Conservation (phyloP, 92 coral and sea anemone genomes). For the Porites divaricata region DNA sequence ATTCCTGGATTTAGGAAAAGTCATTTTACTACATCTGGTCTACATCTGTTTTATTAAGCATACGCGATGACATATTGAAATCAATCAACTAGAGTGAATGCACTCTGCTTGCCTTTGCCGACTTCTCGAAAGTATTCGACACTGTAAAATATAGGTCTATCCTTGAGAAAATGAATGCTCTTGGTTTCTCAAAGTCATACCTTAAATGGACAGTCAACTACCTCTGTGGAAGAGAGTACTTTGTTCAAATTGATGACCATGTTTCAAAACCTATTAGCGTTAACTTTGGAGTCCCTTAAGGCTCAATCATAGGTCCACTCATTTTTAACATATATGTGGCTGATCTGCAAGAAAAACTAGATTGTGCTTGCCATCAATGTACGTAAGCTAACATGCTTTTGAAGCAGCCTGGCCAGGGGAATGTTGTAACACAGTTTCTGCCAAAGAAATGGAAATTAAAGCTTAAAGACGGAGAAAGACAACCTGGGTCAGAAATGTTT, state of each 20-base stretch:
- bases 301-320: constrained; percentile 30
- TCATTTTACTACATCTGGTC: neutral
- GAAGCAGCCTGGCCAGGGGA: no score
- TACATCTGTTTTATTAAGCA: neutral
- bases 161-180: neutral
- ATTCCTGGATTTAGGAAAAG: neutral
- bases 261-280: no score
- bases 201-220: constrained; percentile 8
- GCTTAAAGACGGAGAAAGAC: no score
- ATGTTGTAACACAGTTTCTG: no score
- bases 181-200: constrained; percentile 10
- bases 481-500: no score
- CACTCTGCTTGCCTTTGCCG: neutral
- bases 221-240: constrained; percentile 9
- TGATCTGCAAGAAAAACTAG: constrained; percentile 10
- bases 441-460: no score
- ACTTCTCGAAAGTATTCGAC: constrained; percentile 6
- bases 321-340: constrained; percentile 24
- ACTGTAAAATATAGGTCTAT: constrained; percentile 1
- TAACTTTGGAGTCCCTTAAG: constrained; percentile 15
- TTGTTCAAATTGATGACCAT: no score
- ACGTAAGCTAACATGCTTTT: no score
- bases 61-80: neutral
- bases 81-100: neutral
- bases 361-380: neutral